These are phyloP conservation scores for Scolopax rusticola DNA, from an alignment of 2,797 vertebrate genomes.

Conservation along the genomic window DNA sequence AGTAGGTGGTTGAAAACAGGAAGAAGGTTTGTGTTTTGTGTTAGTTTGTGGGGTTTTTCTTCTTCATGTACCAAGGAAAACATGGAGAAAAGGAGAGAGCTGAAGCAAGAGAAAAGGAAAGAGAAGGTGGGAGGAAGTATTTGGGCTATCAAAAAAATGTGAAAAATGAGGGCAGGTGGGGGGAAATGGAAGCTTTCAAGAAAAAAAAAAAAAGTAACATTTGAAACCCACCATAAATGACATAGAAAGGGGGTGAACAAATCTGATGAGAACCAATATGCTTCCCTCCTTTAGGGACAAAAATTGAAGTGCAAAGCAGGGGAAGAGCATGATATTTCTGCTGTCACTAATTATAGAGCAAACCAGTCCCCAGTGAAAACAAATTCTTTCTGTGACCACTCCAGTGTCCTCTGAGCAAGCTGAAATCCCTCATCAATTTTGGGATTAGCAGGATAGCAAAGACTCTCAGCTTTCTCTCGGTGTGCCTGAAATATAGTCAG, in stretches of 20 bases:
- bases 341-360: background rate
- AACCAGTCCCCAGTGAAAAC: background rate
- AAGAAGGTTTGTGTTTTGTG: background rate
- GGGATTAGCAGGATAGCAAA: background rate
- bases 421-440: background rate
- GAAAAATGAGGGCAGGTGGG: background rate
- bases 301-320: background rate
- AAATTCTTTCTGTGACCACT: background rate
- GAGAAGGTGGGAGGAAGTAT: background rate
- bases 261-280: background rate
- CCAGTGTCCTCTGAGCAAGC: background rate
- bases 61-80: background rate
- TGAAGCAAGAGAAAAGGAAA: background rate
- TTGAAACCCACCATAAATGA: background rate
- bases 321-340: background rate
- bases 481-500: background rate
- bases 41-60: background rate
- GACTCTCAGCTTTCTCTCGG: background rate
- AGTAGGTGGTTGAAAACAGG: background rate
- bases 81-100: background rate
- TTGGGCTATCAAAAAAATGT: background rate
- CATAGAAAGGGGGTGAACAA: background rate
- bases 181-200: rapidly evolving
- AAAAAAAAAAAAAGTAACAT: background rate
- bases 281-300: background rate